These are phyloP conservation scores for Sycobia sp. DNA, from an alignment of 1,140 invertebrate species.

Conservation along the genomic window DNA sequence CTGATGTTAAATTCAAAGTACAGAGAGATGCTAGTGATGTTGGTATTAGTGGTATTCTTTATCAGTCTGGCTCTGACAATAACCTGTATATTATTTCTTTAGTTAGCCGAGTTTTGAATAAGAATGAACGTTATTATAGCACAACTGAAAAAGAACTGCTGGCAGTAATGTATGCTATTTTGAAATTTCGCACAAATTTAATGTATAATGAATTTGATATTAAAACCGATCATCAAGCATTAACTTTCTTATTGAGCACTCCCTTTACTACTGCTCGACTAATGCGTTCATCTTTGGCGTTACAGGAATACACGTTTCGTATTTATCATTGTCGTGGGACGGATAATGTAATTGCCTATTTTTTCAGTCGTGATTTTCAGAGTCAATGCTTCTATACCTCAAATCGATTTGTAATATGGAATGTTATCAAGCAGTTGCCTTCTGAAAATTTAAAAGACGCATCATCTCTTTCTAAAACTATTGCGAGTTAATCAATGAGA, in stretches of 20 bases:
- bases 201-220: slow-evolving; percentile 52
- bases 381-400: background rate
- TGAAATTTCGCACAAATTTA: slow-evolving; percentile 10
- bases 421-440: background rate
- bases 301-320: slow-evolving; percentile 38
- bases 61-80: slow-evolving; percentile 11
- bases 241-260: slow-evolving; percentile 48
- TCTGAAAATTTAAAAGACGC: background rate
- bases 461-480: background rate
- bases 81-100: slow-evolving; percentile 19
- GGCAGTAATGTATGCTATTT: slow-evolving; percentile 36
- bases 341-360: slow-evolving; percentile 41
- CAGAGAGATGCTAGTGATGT: slow-evolving; percentile 30
- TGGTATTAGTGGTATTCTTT: slow-evolving; percentile 24
- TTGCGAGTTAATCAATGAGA: background rate
- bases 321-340: slow-evolving; percentile 39
- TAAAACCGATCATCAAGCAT: slow-evolving; percentile 52
- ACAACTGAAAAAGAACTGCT: slow-evolving; percentile 46
- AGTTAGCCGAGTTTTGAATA: background rate
- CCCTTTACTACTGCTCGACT: slow-evolving; percentile 15
- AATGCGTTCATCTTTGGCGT: slow-evolving; percentile 31
- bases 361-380: background rate
- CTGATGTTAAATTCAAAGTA: slow-evolving; percentile 20
- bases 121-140: slow-evolving; percentile 31
- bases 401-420: too few relatives aligned